These are phyloP conservation scores for Teleogryllus oceanicus DNA, from an alignment of 2,888 invertebrate species.

Conservation along the genomic window DNA sequence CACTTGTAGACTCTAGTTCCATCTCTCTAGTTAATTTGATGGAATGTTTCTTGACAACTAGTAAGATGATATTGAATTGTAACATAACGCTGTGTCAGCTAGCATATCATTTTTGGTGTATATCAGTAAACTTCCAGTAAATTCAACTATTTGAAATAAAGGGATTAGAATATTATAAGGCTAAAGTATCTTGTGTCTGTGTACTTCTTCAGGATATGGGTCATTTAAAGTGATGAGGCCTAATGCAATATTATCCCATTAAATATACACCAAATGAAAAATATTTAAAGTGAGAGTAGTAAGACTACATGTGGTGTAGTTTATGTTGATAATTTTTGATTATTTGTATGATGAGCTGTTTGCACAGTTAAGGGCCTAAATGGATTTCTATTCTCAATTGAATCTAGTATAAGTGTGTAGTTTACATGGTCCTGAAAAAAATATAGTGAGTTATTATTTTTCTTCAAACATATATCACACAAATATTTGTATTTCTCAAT, in stretches of 20 bases:
- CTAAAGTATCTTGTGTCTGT: constrained; percentile 1
- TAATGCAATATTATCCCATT: background rate
- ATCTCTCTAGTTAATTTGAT: constrained; percentile 7
- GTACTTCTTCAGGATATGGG: background rate
- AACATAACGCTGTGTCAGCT: background rate
- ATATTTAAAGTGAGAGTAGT: background rate
- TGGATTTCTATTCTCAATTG: background rate
- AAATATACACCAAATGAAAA: constrained; percentile 1
- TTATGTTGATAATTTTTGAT: background rate
- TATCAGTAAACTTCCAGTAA: constrained; percentile 6
- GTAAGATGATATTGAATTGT: background rate
- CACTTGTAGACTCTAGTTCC: background rate
- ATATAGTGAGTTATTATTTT: background rate
- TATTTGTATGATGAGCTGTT: background rate
- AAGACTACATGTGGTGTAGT: constrained; percentile 8
- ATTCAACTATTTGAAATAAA: background rate
- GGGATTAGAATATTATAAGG: background rate
- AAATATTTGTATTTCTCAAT: background rate
- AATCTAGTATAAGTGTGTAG: background rate
- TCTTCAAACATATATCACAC: background rate
- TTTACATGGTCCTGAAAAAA: background rate
- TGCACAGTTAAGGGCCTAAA: constrained; percentile 3
- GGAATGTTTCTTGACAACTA: background rate
- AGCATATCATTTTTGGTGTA: constrained; percentile 18
- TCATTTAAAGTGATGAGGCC: background rate